Conservation (phyloP, 2,797 vertebrate genomes). For the Holocentrus rufus region DNA sequence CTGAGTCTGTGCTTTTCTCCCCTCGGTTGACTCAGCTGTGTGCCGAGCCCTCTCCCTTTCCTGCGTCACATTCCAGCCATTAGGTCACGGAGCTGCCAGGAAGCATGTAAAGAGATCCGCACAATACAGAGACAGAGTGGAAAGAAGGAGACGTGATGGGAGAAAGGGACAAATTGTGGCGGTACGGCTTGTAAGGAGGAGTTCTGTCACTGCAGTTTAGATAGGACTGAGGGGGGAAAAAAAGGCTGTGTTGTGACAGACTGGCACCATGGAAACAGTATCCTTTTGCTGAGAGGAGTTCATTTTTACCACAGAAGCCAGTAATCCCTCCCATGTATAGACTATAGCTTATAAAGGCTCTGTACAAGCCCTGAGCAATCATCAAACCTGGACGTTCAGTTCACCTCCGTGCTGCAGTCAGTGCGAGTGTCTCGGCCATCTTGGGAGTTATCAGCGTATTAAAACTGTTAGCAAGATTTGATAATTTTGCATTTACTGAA, state of each 20-base stretch:
- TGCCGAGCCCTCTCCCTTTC: conserved; percentile 48
- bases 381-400: conserved; percentile 63
- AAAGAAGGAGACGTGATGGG: conserved; percentile 27
- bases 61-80: conserved; percentile 59
- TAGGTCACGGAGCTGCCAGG: conserved; percentile 68
- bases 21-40: conserved; percentile 48
- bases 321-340: neutral
- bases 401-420: conserved; percentile 43
- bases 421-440: conserved; percentile 45
- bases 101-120: conserved; percentile 66
- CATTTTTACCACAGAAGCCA: conserved; percentile 12
- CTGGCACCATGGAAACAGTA: conserved; percentile 4
- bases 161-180: conserved; percentile 42
- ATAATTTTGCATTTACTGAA: conserved; percentile 38
- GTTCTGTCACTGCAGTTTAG: conserved; percentile 38
- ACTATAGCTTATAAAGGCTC: neutral
- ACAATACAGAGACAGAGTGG: conserved; percentile 39
- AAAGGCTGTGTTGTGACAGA: conserved; percentile 16
- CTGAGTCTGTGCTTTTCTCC: conserved; percentile 31
- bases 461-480: conserved; percentile 62
- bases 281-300: conserved; percentile 8
- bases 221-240: conserved; percentile 17
- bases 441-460: conserved; percentile 64
- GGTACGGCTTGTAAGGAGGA: conserved; percentile 44
- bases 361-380: conserved; percentile 39